Base-by-base conservation (phyloP, 2,113 vertebrate genomes). In the Thryonomys swinderianus region DNA sequence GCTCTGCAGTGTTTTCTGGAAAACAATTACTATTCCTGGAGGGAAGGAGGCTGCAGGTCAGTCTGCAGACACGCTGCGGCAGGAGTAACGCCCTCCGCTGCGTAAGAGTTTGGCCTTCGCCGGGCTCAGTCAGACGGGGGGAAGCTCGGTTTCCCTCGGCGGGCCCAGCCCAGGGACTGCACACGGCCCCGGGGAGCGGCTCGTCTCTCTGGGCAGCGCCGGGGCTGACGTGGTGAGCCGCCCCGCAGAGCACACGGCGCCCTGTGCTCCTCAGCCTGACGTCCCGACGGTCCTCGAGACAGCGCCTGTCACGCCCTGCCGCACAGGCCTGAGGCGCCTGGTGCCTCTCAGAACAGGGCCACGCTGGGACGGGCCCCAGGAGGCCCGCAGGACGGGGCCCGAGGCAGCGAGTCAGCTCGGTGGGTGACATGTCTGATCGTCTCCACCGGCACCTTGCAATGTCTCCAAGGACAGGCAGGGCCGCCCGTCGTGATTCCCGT, bases 21-120 rank as follows among this genome's bases (percentile, higher is more conserved):
- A 96, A 97, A 32, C 11, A 86, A 12, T 5, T 59, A 67, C 34
- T 62, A 66, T 62, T 37, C 96, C 74, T 85, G 85, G 94, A 96
- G 67, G 84, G 78, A 97, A 97, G 96, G 96, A 95, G 94, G 93
- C 93, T 96, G 25, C 23, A 85, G 82, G 93, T 84, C 92, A 97
- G 97, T 98, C 97, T 96, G 96, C 95, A 98, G 95, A 92, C 71
- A 84, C 51, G 64, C 67, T 93, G 95, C 93, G 96, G 96, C 57
- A 55, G 73, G 88, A 55, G 42, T 73, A 93, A 96, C 62, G 95
- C 32, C 16, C 84, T 94, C 94, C 88, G 97, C 67, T 23, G 64
- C 2, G 64, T 45, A 30, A 76, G 81, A 5, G 30, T 69, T 96
- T 90, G 81, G 51, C 55, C 84, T 80, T 0, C 17, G 12, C 27